These are phyloP conservation scores for Zygogramma bicolorata DNA, from an alignment of 2,888 invertebrate genomes.

Conservation along the genomic window DNA sequence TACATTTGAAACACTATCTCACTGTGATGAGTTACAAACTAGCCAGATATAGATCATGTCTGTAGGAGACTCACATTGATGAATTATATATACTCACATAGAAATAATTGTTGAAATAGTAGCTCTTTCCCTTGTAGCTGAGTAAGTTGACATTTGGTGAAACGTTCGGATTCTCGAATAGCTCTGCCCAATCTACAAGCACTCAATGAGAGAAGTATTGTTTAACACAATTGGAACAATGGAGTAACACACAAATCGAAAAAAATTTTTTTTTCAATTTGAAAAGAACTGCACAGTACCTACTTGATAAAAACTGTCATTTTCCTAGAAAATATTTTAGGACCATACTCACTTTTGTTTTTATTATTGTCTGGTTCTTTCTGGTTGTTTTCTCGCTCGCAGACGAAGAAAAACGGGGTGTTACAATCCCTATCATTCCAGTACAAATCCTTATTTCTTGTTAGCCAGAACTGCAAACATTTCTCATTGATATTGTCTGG, in stretches of 20 bases:
- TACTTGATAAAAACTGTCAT: no score
- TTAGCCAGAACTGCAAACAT: constrained; percentile 36
- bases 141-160: constrained; percentile 14
- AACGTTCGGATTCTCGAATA: constrained; percentile 8
- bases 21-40: no score
- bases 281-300: no score
- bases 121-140: constrained; percentile 11
- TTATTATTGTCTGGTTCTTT: background rate
- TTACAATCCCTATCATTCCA: constrained; percentile 42
- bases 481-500: constrained; percentile 38
- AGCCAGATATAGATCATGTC: no score
- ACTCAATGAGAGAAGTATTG: no score
- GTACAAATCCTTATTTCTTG: constrained; percentile 4
- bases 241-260: no score
- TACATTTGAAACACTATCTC: no score
- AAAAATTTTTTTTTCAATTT: no score
- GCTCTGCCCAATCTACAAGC: constrained; percentile 17
- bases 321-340: background rate
- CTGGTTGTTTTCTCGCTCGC: constrained; percentile 23
- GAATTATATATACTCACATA: background rate
- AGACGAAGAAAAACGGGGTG: constrained; percentile 34
- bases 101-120: constrained; percentile 10
- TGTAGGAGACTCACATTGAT: no score
- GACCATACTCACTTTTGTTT: background rate
- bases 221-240: background rate